Base-by-base conservation (phyloP, 2,888 invertebrate species). In the Hedychridium roseum region DNA sequence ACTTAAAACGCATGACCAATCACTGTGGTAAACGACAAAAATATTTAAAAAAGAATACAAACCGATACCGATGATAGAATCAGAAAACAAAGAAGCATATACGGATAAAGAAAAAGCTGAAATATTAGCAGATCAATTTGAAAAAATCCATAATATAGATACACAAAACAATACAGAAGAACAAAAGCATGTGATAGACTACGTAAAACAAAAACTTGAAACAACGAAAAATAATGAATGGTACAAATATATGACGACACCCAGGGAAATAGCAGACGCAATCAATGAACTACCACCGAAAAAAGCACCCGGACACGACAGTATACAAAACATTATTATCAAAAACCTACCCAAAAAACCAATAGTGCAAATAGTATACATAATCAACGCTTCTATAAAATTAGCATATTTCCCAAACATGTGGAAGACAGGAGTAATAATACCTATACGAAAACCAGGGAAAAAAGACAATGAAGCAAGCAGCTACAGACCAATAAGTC, bases 311-410 rank as follows among this genome's bases (percentile, higher is more conserved):
- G 55, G 52, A 2, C 17, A 36, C 9, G 60, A 64, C 18, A 17
- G 26, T 1, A 58, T 67, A 5, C 38, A 49, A 4, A 56, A 62
- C 18, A 47, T 31, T 16, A 31, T 60, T 1, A 23, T 61, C 3
- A 61, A 69, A 54, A 57, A 69, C n/a, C 39, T 70, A 4, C 52
- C 57, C 1, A 45, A 39, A 21, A 68, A 67, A 46, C 52, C 59
- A 12, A 39, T 62, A 14, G 58, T 63, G 0, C 62, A 64, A 49
- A 14, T 68, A 3, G 60, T 42, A 0, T 46, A 62, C 27, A 62
- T 67, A 7, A 52, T 57, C 3, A 65, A 62, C 18, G 40, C 47
- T 1, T 50, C 54, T 1, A n/a, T 67, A 0, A 57, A 32, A 42
- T 30, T 57, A 1, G 34, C 43, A 7, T 42, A 69, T 28, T 66